These are phyloP conservation scores for Pachyrhynchus sulphureomaculatus DNA, from an alignment of 1,140 invertebrate species.

Conservation along the genomic window DNA sequence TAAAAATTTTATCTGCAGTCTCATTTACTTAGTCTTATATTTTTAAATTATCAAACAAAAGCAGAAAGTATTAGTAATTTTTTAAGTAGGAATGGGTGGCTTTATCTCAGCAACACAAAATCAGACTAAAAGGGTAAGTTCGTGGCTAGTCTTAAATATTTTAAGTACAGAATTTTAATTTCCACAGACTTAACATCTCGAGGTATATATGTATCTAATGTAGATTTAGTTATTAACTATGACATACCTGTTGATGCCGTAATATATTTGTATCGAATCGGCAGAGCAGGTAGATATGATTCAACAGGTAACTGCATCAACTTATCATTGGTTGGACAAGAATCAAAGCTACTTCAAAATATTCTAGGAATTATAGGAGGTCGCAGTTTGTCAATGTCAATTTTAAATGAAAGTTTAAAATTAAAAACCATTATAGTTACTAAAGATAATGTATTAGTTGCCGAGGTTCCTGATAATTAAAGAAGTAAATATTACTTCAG, in stretches of 20 bases:
- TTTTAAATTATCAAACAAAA: slow-evolving; percentile 82
- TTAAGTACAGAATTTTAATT: slow-evolving; percentile 79
- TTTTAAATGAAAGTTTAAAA: slow-evolving; percentile 28
- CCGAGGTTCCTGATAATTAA: too few species aligned
- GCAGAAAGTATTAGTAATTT: slow-evolving; percentile 72
- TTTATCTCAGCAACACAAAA: slow-evolving; percentile 75
- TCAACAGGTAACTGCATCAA: slow-evolving; percentile 72
- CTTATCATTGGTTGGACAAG: slow-evolving; percentile 61
- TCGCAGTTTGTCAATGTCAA: slow-evolving; percentile 53
- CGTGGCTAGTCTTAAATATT: slow-evolving; percentile 74
- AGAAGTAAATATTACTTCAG: not conserved
- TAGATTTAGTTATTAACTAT: slow-evolving; percentile 92
- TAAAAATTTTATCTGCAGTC: slow-evolving; percentile 68
- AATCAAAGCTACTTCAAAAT: slow-evolving; percentile 59
- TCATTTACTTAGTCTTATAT: slow-evolving; percentile 88
- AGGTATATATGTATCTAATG: slow-evolving; percentile 90
- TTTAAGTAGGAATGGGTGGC: slow-evolving; percentile 69
- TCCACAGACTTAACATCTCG: slow-evolving; percentile 88
- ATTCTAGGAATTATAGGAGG: slow-evolving; percentile 57
- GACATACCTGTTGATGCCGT: slow-evolving; percentile 80
- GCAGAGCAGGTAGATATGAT: slow-evolving; percentile 89
- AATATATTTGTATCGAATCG: slow-evolving; percentile 95
- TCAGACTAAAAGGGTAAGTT: slow-evolving; percentile 74
- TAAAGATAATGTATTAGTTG: slow-evolving; percentile 2
- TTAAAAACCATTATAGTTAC: not conserved